phyloP scores from a whole-genome alignment of 2,888 invertebrate species.

The Drosophila flavopinicola region DNA sequence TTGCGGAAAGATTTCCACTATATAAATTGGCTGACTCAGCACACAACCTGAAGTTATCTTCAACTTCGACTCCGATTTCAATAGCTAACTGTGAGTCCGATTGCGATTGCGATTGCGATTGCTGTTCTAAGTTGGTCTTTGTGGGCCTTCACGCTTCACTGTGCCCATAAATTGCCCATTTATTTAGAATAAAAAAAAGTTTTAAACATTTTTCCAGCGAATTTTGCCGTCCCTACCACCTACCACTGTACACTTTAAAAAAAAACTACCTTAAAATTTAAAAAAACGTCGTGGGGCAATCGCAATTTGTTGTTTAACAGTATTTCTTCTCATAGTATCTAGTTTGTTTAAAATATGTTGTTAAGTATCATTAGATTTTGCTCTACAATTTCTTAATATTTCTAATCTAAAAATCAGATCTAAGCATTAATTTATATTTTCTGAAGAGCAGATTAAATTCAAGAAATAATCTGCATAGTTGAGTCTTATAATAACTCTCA shows the following conservation, averaged over 20 bases:
- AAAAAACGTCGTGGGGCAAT: too few species aligned
- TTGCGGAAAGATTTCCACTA: background rate
- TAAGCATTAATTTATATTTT: too few species aligned
- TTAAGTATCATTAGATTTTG: too few species aligned
- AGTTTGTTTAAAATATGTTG: too few species aligned
- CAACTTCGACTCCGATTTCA: background rate
- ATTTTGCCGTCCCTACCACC: slow-evolving; percentile 41
- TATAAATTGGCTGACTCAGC: slow-evolving; percentile 12
- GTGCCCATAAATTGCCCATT: slow-evolving; percentile 70
- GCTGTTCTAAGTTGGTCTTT: slow-evolving; percentile 29
- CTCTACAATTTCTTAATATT: too few species aligned
- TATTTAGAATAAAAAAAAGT: slow-evolving; percentile 39
- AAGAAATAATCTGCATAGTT: too few species aligned
- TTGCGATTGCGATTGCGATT: slow-evolving; percentile 18
- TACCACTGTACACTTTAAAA: background rate
- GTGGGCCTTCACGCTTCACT: slow-evolving; percentile 69
- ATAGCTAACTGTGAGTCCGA: background rate
- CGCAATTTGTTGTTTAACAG: too few species aligned
- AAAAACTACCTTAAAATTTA: too few species aligned
- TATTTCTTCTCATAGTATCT: too few species aligned
- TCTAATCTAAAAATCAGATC: too few species aligned
- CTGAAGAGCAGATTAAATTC: too few species aligned
- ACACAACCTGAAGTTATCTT: slow-evolving; percentile 1
- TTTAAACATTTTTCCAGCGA: slow-evolving; percentile 61
- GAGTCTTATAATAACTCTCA: too few species aligned